Evolutionary conservation across 2,113 vertebrate genomes (phyloP).

Genomic region (Brachyhypopomus occidentalis): DNA sequence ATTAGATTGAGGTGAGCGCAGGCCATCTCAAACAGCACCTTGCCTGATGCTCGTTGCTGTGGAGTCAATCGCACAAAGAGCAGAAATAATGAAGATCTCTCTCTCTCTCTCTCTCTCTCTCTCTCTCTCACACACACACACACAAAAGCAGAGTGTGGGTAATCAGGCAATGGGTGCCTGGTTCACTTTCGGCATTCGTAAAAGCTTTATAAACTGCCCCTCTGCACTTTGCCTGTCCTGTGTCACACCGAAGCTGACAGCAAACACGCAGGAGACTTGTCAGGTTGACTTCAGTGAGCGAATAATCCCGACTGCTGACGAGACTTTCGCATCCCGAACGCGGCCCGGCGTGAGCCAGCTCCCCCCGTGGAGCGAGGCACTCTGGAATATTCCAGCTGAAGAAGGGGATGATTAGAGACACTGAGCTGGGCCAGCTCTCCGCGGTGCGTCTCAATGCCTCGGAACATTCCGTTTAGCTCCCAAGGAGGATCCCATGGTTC

Average conservation of each 20-base stretch:
- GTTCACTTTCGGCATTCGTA: background rate
- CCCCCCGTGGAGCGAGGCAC: background rate
- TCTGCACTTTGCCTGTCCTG: background rate
- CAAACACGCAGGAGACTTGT: no score
- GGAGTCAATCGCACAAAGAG: slow-evolving; percentile 28
- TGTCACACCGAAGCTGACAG: background rate
- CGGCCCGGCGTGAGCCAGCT: background rate
- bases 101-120: background rate
- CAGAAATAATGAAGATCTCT: background rate
- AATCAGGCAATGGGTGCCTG: background rate
- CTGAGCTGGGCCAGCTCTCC: background rate
- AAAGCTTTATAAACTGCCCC: background rate
- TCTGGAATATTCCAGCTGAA: slow-evolving; percentile 19
- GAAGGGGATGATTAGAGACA: background rate
- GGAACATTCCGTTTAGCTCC: slow-evolving; percentile 38
- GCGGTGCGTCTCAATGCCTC: slow-evolving; percentile 22
- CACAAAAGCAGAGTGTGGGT: background rate
- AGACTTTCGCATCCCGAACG: background rate
- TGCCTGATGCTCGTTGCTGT: slow-evolving; percentile 92
- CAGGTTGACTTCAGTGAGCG: background rate
- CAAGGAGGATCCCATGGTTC: slow-evolving; percentile 32
- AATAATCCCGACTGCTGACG: background rate
- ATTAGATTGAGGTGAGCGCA: slow-evolving; percentile 94
- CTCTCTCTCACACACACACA: background rate
- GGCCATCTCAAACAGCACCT: slow-evolving; percentile 89